These are phyloP conservation scores for Callimorpha dominula DNA, from an alignment of 2,888 invertebrate genomes.

Conservation along the genomic window DNA sequence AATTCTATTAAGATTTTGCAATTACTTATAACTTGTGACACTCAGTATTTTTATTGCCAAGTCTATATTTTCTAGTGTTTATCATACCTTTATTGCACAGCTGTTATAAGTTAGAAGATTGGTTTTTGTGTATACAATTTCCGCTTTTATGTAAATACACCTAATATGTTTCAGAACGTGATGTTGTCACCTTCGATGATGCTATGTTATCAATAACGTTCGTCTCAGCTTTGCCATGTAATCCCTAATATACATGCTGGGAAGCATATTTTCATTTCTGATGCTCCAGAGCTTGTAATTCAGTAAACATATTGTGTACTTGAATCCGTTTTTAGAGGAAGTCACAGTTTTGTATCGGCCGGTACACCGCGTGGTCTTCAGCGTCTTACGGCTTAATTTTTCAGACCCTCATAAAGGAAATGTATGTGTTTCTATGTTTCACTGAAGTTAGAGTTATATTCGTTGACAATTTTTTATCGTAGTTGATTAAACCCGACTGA, in stretches of 20 bases:
- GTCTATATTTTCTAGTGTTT: neutral
- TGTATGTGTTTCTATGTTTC: too few species aligned
- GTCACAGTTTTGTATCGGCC: too few species aligned
- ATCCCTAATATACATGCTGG: neutral
- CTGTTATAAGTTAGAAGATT: neutral
- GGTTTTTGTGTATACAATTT: neutral
- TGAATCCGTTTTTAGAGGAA: neutral
- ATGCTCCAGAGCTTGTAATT: neutral
- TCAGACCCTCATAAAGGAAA: too few species aligned
- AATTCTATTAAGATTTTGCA: neutral
- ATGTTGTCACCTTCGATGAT: slow-evolving; percentile 17
- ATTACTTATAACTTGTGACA: neutral
- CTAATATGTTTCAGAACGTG: slow-evolving; percentile 18
- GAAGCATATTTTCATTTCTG: neutral
- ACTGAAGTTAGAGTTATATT: too few species aligned
- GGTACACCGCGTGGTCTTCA: too few species aligned
- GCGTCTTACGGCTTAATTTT: too few species aligned
- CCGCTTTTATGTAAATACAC: neutral
- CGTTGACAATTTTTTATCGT: too few species aligned
- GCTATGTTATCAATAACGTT: slow-evolving; percentile 22
- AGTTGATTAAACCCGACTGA: too few species aligned
- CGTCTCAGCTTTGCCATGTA: slow-evolving; percentile 24
- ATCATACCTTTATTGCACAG: neutral
- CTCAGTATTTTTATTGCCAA: neutral
- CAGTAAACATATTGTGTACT: neutral